These are phyloP conservation scores for Blera fallax DNA, from an alignment of 2,888 invertebrate species.

Conservation along the genomic window DNA sequence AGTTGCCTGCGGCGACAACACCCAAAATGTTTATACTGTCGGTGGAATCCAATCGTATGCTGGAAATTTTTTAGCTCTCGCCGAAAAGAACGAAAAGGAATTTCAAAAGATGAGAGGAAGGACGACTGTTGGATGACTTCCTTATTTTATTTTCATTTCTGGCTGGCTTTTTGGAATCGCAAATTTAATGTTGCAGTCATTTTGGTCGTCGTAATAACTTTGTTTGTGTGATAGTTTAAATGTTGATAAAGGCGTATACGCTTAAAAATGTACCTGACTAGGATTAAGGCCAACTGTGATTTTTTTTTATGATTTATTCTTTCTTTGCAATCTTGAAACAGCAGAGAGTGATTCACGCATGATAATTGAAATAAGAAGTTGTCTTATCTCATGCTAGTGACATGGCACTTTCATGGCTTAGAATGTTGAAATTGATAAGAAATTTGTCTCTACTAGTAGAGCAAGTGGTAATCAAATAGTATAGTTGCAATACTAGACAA, in stretches of 20 bases:
- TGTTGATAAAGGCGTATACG: background rate
- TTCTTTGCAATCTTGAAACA: background rate
- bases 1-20: conserved; percentile 19
- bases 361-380: background rate
- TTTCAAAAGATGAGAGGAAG: background rate
- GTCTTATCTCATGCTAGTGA: conserved; percentile 3
- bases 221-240: background rate
- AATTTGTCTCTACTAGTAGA: background rate
- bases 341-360: background rate
- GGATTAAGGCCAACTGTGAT: background rate
- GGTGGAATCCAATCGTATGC: background rate
- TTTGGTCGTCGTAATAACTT: background rate
- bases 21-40: conserved; percentile 7
- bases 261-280: background rate
- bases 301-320: background rate
- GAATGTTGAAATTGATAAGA: background rate
- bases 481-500: background rate
- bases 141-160: background rate
- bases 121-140: too few species aligned
- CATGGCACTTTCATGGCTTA: background rate
- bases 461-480: background rate
- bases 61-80: background rate
- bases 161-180: background rate
- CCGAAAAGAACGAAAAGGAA: background rate
- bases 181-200: background rate